Percentiles rank a stretch among this genome's conserved stretches.
These are phyloP conservation scores for Caenorhabditis becei DNA, from an alignment of 2,888 invertebrate species.

Conservation along the genomic window DNA sequence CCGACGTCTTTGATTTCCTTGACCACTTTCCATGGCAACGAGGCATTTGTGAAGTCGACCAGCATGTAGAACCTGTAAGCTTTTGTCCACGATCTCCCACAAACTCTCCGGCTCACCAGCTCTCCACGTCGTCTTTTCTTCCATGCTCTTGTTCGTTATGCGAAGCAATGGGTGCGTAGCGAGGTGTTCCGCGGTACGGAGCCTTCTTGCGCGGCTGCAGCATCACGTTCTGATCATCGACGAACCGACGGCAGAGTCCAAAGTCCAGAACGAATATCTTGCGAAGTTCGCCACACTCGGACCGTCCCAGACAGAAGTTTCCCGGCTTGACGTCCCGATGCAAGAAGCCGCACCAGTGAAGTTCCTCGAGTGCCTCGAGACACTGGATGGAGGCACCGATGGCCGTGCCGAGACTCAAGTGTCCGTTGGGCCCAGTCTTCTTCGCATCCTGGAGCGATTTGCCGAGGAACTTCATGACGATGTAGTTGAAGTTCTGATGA, in stretches of 20 bases:
- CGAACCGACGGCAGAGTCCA: slow-evolving; percentile 74
- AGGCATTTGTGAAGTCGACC: slow-evolving; percentile 76
- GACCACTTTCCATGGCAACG: slow-evolving; percentile 76
- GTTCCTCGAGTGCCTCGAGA: slow-evolving; percentile 77
- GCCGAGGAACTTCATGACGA: slow-evolving; percentile 75
- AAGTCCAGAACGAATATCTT: slow-evolving; percentile 78
- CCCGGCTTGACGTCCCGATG: slow-evolving; percentile 72
- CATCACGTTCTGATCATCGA: slow-evolving; percentile 69
- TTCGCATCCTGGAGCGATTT: slow-evolving; percentile 69
- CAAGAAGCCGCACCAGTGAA: slow-evolving; percentile 73
- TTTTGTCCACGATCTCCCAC: too few species aligned
- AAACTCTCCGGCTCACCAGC: slow-evolving; percentile 51
- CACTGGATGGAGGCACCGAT: slow-evolving; percentile 75
- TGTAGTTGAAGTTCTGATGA: slow-evolving; percentile 71
- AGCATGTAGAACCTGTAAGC: slow-evolving; percentile 72
- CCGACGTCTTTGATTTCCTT: slow-evolving; percentile 73
- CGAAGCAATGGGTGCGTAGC: slow-evolving; percentile 75
- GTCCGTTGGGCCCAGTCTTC: slow-evolving; percentile 66
- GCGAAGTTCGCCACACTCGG: slow-evolving; percentile 72
- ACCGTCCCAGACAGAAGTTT: slow-evolving; percentile 76
- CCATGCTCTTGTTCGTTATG: slow-evolving; percentile 71
- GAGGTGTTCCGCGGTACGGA: slow-evolving; percentile 76
- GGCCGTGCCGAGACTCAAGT: slow-evolving; percentile 73
- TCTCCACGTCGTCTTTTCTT: slow-evolving; percentile 75
- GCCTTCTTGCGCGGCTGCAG: slow-evolving; percentile 71